These are phyloP conservation scores for Bathynomus jamesi DNA, from an alignment of 1,140 invertebrate genomes.

Conservation along the genomic window DNA sequence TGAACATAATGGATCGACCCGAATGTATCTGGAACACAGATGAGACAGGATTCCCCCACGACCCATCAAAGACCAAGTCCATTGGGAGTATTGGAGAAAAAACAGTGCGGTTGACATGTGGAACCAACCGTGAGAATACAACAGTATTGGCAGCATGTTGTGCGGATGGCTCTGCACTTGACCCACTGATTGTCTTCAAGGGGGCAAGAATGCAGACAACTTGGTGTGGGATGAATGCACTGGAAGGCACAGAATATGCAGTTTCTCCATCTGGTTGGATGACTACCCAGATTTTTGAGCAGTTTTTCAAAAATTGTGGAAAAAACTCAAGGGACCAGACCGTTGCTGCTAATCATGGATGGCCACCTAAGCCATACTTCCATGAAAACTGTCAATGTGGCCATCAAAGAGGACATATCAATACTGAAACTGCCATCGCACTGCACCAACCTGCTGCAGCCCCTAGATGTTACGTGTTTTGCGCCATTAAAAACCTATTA, in stretches of 20 bases:
- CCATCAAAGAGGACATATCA: constrained; percentile 3
- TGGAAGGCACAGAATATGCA: constrained; percentile 9
- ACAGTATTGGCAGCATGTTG: constrained; percentile 17
- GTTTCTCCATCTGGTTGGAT: constrained; percentile 18
- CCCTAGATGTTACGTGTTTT: constrained; percentile 7
- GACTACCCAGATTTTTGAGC: constrained; percentile 15
- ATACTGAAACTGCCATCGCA: constrained; percentile 3
- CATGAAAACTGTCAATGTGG: neutral
- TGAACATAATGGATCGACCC: constrained; percentile 9
- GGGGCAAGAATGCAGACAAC: neutral
- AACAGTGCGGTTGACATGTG: constrained; percentile 12
- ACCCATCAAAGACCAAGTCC: constrained; percentile 4
- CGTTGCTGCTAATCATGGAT: constrained; percentile 8
- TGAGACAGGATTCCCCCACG: constrained; percentile 10
- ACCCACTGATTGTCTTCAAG: constrained; percentile 22
- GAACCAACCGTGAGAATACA: constrained; percentile 11
- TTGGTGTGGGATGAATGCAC: constrained; percentile 1
- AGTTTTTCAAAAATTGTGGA: constrained; percentile 2
- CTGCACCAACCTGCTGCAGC: constrained; percentile 13
- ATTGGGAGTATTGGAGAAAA: constrained; percentile 6
- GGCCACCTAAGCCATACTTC: constrained; percentile 8
- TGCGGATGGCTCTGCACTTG: constrained; percentile 19
- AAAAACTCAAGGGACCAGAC: neutral
- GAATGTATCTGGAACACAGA: constrained; percentile 14
- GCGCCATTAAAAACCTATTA: neutral